Conservation (phyloP, 2,888 invertebrate genomes). For the Stomorhina lunata region DNA sequence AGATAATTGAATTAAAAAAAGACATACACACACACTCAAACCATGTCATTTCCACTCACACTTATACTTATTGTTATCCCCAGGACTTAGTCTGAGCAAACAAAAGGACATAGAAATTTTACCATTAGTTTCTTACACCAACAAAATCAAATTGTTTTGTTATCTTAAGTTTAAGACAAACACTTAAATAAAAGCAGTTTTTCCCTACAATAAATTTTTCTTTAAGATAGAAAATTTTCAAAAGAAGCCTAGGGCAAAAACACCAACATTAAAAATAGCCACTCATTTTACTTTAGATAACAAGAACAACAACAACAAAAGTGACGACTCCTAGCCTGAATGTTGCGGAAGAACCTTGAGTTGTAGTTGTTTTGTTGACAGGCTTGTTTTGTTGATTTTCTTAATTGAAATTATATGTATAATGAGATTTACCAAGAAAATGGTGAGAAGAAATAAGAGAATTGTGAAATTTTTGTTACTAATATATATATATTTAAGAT, state of each 20-base stretch:
- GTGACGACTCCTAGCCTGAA: too few relatives aligned
- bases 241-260: neutral
- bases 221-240: neutral
- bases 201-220: too few relatives aligned
- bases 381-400: slow-evolving; percentile 36
- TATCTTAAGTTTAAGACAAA: slow-evolving; percentile 38
- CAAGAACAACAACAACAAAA: too few relatives aligned
- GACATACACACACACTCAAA: neutral
- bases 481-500: too few relatives aligned
- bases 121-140: slow-evolving; percentile 18
- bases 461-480: too few relatives aligned
- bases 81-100: neutral
- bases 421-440: slow-evolving; percentile 37
- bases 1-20: slow-evolving; percentile 57
- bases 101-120: slow-evolving; percentile 38
- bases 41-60: neutral
- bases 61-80: too few relatives aligned
- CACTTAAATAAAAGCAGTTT: slow-evolving; percentile 23
- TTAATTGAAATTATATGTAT: slow-evolving; percentile 49
- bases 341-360: too few relatives aligned
- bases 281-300: slow-evolving; percentile 40
- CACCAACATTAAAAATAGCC: slow-evolving; percentile 26
- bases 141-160: slow-evolving; percentile 39
- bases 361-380: slow-evolving; percentile 13
- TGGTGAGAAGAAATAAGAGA: neutral